These are phyloP conservation scores for Bursaphelenchus okinawaensis DNA, from an alignment of 2,888 invertebrate genomes.

Conservation along the genomic window DNA sequence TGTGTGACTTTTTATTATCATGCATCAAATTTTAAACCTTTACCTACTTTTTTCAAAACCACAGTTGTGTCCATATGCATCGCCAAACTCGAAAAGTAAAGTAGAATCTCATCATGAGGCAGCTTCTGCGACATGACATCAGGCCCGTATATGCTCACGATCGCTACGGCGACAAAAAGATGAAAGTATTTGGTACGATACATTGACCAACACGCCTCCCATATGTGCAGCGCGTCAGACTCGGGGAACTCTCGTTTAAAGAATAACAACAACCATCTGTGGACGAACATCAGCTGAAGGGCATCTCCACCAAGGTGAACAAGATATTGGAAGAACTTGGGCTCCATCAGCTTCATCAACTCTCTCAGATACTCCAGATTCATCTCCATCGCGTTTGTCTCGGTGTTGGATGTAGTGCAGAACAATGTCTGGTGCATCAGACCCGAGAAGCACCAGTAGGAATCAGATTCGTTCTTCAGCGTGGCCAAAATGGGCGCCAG, in stretches of 20 bases:
- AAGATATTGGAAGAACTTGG: slow-evolving; percentile 81
- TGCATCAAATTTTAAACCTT: slow-evolving; percentile 13
- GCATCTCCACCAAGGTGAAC: slow-evolving; percentile 67
- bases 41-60: slow-evolving; percentile 73
- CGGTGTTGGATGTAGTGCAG: slow-evolving; percentile 82
- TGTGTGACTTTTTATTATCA: background rate
- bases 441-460: slow-evolving; percentile 63
- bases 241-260: slow-evolving; percentile 63
- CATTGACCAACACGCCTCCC: slow-evolving; percentile 83
- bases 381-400: slow-evolving; percentile 72
- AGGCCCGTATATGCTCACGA: slow-evolving; percentile 81
- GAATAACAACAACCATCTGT: slow-evolving; percentile 88
- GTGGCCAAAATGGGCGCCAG: slow-evolving; percentile 61
- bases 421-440: slow-evolving; percentile 71
- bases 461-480: slow-evolving; percentile 61
- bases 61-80: slow-evolving; percentile 94
- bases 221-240: slow-evolving; percentile 48
- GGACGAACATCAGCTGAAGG: slow-evolving; percentile 82
- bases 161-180: slow-evolving; percentile 84
- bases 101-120: slow-evolving; percentile 84
- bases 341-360: slow-evolving; percentile 78
- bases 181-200: slow-evolving; percentile 93
- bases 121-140: slow-evolving; percentile 81
- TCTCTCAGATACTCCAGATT: slow-evolving; percentile 81
- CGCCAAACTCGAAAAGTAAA: slow-evolving; percentile 88